A percentile compares a stretch with the other conserved stretches of the same genome.
phyloP scores from a whole-genome alignment of 2,888 invertebrate genomes.

The Microchrysa polita region DNA sequence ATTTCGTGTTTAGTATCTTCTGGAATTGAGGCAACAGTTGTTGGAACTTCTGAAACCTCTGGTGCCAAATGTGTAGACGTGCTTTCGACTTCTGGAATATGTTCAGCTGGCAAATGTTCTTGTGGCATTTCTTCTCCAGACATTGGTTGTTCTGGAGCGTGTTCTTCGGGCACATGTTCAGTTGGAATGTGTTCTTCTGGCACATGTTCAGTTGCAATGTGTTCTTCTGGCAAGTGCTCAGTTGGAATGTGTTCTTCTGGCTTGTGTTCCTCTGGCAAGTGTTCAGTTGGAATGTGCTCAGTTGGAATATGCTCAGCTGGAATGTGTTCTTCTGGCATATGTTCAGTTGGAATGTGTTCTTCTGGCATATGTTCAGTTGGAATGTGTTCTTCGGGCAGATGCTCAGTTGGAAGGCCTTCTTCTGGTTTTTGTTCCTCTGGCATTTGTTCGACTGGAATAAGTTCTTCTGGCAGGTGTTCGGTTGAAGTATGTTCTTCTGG shows the following conservation, averaged over 20 bases:
- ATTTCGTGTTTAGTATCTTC: constrained; percentile 33
- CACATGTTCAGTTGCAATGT: not conserved
- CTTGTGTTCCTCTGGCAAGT: not conserved
- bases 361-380: constrained; percentile 8
- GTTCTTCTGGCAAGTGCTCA: not conserved
- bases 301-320: not conserved
- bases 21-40: constrained; percentile 15
- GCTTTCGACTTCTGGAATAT: constrained; percentile 2
- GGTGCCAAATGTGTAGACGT: not conserved
- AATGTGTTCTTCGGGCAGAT: constrained; percentile 52
- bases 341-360: not conserved
- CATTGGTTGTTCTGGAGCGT: constrained; percentile 14
- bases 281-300: not conserved
- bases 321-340: not conserved
- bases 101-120: constrained; percentile 14
- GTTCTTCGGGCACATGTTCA: not conserved
- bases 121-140: constrained; percentile 7
- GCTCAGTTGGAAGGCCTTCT: not conserved
- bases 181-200: not conserved
- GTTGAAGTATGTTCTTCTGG: constrained; percentile 21
- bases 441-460: constrained; percentile 12
- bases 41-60: not conserved
- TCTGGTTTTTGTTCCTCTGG: constrained; percentile 42
- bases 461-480: constrained; percentile 13
- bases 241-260: not conserved